Conservation (phyloP, 2,113 vertebrate species). For the Zapus hudsonius region DNA sequence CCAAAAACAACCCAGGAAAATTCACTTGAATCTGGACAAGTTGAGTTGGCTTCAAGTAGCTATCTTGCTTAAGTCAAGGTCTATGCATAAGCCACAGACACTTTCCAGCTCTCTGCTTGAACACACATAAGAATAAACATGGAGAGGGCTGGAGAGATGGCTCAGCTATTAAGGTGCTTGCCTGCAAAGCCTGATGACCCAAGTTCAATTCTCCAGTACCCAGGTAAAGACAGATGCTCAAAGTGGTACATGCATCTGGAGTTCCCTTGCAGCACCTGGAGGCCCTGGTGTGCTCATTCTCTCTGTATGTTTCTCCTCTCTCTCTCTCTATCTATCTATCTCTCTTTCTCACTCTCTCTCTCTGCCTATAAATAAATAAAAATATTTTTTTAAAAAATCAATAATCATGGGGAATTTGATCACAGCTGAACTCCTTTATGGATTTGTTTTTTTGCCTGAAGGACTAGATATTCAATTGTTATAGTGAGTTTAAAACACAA, state of each 20-base stretch:
- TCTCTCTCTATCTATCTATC: no score
- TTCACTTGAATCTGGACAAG: background rate
- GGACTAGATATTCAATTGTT: background rate
- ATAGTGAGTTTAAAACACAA: background rate
- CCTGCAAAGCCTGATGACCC: no score
- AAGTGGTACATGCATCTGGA: no score
- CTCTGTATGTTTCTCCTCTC: no score
- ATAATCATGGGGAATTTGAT: background rate
- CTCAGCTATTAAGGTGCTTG: no score
- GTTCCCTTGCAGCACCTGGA: no score
- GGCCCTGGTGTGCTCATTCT: no score
- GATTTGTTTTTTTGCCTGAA: background rate
- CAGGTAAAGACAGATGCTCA: no score
- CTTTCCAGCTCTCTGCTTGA: background rate
- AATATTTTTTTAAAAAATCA: background rate
- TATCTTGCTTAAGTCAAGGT: background rate
- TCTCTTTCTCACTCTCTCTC: no score
- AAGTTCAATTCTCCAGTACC: no score
- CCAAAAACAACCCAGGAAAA: background rate
- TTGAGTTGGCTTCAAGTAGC: background rate
- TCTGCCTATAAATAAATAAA: no score
- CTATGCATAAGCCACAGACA: background rate
- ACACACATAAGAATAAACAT: background rate
- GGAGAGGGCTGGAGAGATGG: no score
- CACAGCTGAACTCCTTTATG: constrained; percentile 11